Evolutionary conservation across 2,797 vertebrate species (phyloP), one percentile per base, ranked within the genome.

Genomic region (Rhinogobio ventralis): DNA sequence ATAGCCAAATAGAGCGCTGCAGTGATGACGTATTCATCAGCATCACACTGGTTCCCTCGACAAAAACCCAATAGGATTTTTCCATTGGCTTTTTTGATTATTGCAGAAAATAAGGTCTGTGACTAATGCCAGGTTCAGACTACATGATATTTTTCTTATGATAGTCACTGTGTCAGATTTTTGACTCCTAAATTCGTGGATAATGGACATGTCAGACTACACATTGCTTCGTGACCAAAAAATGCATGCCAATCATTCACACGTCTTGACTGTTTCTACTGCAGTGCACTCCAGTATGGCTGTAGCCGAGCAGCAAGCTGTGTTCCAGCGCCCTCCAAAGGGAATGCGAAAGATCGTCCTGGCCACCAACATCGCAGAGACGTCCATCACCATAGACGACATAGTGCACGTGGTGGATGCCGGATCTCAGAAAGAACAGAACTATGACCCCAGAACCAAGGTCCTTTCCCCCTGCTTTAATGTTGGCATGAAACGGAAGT

Each of bases 231-330:
- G 33, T 5, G 33, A 36, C 33, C 33, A 33, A n/a, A n/a, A n/a
- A 30, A 46, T 49, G 7, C n/a, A 11, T 49, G 13, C 13, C 25
- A 28, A 3, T 74, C 7, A 33, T 53, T 19, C 20, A 19, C 11
- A 1, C 0, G 28, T 2, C 2, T 36, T 33, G 19, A 5, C 7
- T 67, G 4, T 28, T 7, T 64, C 64, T 8, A 0, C 39, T 86
- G 55, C 74, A 99, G 98, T 99, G 90, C 98, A 99, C 91, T 99
- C 98, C 83, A 99, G 96, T 92, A 96, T 99, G 92, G 96, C 98
- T 10, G 97, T 99, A 91, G 93, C 95, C 86, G 97, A 99, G 90
- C 98, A 99, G 93, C 98, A 99, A 91, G 90, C 88, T 55, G 98
- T 99, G 85, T 99, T 99, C 91, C 96, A 96, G 90, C 95, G 87